Percentiles rank a stretch among this genome's conserved stretches.
phyloP scores from a whole-genome alignment of 1,140 invertebrate species.

The Ostrea edulis region DNA sequence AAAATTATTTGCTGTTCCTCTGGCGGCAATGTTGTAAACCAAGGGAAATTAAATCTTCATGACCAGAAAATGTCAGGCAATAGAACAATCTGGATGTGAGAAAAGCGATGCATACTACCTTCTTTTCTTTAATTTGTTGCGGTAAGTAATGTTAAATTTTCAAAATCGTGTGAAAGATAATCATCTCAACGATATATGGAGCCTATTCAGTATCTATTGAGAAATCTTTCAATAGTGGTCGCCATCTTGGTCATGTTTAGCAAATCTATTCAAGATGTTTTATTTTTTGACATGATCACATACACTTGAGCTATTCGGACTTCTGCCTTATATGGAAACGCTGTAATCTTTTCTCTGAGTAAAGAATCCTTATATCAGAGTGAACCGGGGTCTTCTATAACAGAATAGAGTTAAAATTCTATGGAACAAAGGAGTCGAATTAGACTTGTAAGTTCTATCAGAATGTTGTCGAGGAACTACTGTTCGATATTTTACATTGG shows the following conservation, averaged over 20 bases:
- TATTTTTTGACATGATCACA: conserved; percentile 14
- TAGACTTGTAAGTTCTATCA: not conserved
- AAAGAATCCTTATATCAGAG: no score
- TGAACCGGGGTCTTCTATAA: no score
- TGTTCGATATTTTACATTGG: not conserved
- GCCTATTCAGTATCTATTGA: not conserved
- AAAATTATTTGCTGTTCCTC: not conserved
- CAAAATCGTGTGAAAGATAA: not conserved
- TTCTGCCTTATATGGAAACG: conserved; percentile 1
- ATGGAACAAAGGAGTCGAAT: not conserved
- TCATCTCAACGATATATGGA: not conserved
- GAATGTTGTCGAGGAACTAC: not conserved
- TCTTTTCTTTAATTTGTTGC: not conserved
- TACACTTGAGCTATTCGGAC: not conserved
- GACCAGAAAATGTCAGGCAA: conserved; percentile 2
- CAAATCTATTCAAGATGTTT: conserved; percentile 2
- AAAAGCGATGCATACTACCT: not conserved
- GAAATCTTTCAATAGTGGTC: conserved; percentile 25
- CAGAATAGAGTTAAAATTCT: not conserved
- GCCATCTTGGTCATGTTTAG: conserved; percentile 20
- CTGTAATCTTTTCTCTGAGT: not conserved
- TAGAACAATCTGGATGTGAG: not conserved
- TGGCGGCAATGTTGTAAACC: not conserved
- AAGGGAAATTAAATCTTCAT: not conserved
- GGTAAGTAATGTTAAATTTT: not conserved